Evolutionary conservation across 2,797 vertebrate genomes (phyloP), one percentile per base, ranked within the genome.

Genomic region (Anableps anableps): DNA sequence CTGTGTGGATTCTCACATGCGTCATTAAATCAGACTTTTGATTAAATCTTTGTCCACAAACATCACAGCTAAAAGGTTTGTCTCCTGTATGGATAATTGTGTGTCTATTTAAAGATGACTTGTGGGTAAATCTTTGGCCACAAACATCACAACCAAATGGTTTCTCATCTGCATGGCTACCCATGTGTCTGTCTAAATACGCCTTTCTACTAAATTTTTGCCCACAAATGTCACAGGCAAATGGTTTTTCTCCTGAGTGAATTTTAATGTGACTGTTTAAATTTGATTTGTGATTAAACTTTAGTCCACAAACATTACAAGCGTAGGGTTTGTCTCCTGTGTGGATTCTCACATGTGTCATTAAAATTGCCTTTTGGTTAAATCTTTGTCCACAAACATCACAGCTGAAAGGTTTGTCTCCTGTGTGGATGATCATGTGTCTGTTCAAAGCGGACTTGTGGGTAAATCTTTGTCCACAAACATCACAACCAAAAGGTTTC

Each of bases 241-340:
- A 64, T 0, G 60, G 60, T 64, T 6, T 64, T 5, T 64, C 8
- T 64, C 60, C 60, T 64, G 60, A 3, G 1, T 64, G 60, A 31
- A 62, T 62, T 62, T 62, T 62, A 6, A 62, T 62, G 58, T 62
- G 58, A 17, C 58, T 62, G 58, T 62, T 34, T 34, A 62, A 62
- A 26, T 62, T 62, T 6, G 58, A 62, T 4, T 62, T 62, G 5
- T 62, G 58, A 13, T 62, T 62, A 62, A 62, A 62, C 17, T 29
- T 62, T 17, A 62, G 58, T 31, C 58, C 58, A 31, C 58, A 62
- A 17, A 62, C 31, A 34, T 62, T 29, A 31, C 58, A 62, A 11
- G 58, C 58, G 0, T 62, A 62, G 58, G 58, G 58, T 62, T 62
- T 62, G 29, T 62, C 58, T 17, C 58, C 58, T 7, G 58, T 62